phyloP scores from a whole-genome alignment of 2,113 vertebrate species.

The Siniperca chuatsi region DNA sequence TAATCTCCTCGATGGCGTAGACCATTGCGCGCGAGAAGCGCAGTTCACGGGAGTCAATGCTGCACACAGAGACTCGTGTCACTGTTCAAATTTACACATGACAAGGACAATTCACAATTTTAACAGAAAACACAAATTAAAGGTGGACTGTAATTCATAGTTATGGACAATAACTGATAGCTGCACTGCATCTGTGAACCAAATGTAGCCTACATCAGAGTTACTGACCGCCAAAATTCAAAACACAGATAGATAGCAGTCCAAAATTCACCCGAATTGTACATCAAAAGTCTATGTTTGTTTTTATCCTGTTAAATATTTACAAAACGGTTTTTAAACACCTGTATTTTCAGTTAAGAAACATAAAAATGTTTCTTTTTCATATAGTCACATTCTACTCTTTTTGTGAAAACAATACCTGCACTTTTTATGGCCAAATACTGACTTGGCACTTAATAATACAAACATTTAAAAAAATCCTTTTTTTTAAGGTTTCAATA shows the following conservation, averaged over 20 bases:
- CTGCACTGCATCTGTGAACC: background rate
- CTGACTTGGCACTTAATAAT: no score
- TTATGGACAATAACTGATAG: background rate
- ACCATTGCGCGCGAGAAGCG: constrained; percentile 76
- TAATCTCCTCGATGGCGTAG: constrained; percentile 82
- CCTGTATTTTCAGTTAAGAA: background rate
- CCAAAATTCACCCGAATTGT: no score
- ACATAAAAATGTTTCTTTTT: accelerated
- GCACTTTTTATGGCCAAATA: background rate
- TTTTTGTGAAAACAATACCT: background rate
- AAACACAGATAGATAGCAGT: background rate
- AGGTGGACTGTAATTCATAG: background rate
- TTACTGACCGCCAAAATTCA: background rate
- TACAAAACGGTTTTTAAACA: background rate
- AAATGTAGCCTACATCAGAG: no score
- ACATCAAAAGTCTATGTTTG: no score
- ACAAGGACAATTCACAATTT: background rate
- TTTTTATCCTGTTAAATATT: background rate
- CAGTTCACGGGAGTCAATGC: constrained; percentile 72
- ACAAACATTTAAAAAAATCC: no score
- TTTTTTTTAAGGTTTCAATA: background rate
- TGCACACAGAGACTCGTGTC: constrained; percentile 24
- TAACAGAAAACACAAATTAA: background rate
- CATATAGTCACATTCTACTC: background rate
- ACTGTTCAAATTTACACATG: background rate